Evolutionary conservation across 2,797 vertebrate species (phyloP).

Genomic region (Scomberomorus guttatus): DNA sequence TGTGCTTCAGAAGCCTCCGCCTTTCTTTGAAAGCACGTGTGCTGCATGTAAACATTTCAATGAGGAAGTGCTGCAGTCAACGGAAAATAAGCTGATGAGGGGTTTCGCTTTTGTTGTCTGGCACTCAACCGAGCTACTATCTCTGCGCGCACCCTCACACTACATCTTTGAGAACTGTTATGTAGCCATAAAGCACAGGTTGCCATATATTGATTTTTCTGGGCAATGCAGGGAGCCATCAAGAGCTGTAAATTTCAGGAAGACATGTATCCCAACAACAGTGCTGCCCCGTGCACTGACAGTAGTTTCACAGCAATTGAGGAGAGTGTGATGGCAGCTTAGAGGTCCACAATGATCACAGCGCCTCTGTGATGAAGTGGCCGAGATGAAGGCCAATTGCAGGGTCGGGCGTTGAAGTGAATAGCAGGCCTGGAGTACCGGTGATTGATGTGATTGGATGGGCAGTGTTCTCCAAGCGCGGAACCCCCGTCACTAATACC

Average conservation of each 20-base stretch:
- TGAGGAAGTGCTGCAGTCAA: slow-evolving; percentile 81
- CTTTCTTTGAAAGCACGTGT: slow-evolving; percentile 82
- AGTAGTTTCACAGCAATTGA: slow-evolving; percentile 57
- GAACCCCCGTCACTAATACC: slow-evolving; percentile 58
- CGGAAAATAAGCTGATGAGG: slow-evolving; percentile 76
- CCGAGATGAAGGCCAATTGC: slow-evolving; percentile 41
- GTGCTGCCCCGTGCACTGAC: slow-evolving; percentile 46
- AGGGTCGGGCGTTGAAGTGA: slow-evolving; percentile 45
- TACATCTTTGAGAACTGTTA: slow-evolving; percentile 57
- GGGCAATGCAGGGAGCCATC: slow-evolving; percentile 58
- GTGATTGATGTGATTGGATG: slow-evolving; percentile 58
- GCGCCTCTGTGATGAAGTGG: slow-evolving; percentile 67
- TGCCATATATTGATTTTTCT: slow-evolving; percentile 79
- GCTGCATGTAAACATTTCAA: slow-evolving; percentile 83
- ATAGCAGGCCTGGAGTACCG: slow-evolving; percentile 41
- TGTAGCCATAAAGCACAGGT: slow-evolving; percentile 71
- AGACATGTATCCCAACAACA: slow-evolving; percentile 65
- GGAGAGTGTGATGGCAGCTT: slow-evolving; percentile 65
- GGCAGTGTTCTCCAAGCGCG: slow-evolving; percentile 29
- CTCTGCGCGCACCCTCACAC: slow-evolving; percentile 31
- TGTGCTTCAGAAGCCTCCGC: slow-evolving; percentile 41
- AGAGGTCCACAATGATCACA: slow-evolving; percentile 51
- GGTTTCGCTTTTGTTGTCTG: slow-evolving; percentile 68
- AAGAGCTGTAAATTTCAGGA: slow-evolving; percentile 67
- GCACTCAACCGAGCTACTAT: slow-evolving; percentile 60